These are phyloP conservation scores for Cetoscarus ocellatus DNA, from an alignment of 2,797 vertebrate genomes.

Conservation along the genomic window DNA sequence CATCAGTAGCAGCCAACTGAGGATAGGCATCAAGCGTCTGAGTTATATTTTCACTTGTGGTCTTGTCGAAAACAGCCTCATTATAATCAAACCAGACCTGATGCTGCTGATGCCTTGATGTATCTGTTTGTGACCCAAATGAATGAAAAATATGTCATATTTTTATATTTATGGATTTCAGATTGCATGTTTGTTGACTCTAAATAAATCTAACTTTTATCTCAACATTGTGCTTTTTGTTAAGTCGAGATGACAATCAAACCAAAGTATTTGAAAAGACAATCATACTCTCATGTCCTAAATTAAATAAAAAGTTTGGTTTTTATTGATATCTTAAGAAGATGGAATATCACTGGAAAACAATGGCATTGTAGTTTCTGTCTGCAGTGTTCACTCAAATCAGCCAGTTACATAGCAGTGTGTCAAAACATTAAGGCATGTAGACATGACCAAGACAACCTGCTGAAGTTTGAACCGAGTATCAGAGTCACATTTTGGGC, in stretches of 20 bases:
- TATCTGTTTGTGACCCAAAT: slow-evolving; percentile 7
- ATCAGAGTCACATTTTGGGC: too few species aligned
- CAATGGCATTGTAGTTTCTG: too few species aligned
- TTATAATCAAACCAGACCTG: too few species aligned
- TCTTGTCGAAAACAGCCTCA: neutral
- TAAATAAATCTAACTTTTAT: slow-evolving; percentile 51
- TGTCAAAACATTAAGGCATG: too few species aligned
- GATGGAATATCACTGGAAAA: too few species aligned
- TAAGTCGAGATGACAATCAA: neutral
- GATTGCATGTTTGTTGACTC: slow-evolving; percentile 29
- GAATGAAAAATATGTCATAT: slow-evolving; percentile 1
- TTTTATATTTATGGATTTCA: slow-evolving; percentile 36
- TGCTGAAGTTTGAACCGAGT: too few species aligned
- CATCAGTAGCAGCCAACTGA: slow-evolving; percentile 1
- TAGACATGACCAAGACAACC: too few species aligned
- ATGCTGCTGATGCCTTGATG: neutral
- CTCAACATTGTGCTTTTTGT: slow-evolving; percentile 10
- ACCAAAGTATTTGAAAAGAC: neutral
- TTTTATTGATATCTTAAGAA: neutral
- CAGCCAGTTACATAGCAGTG: too few species aligned
- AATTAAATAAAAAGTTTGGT: neutral
- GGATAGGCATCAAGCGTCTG: slow-evolving; percentile 6
- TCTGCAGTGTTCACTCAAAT: too few species aligned
- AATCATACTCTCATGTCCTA: neutral
- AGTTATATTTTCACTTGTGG: slow-evolving; percentile 28